These are phyloP conservation scores for Sebastes aleutianus DNA, from an alignment of 2,797 vertebrate species.

Conservation along the genomic window DNA sequence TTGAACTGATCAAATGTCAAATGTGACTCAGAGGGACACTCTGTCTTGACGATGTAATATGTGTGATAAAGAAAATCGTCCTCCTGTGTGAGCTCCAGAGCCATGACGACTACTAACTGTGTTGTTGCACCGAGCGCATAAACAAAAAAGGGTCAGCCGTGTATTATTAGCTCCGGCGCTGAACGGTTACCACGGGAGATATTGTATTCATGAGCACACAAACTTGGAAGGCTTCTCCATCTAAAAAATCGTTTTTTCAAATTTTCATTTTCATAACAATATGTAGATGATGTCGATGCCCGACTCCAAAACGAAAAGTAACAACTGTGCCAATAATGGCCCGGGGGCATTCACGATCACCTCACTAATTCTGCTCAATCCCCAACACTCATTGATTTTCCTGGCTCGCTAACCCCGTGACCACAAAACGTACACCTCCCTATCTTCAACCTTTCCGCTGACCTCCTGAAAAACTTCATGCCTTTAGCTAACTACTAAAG, in stretches of 20 bases:
- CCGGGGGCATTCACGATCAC: conserved; percentile 51
- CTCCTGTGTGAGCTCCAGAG: conserved; percentile 3
- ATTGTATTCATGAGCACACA: conserved; percentile 25
- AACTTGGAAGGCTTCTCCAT: conserved; percentile 22
- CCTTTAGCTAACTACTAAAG: conserved; percentile 59
- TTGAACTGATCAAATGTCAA: conserved; percentile 59
- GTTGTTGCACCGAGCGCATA: not conserved
- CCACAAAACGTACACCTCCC: conserved; percentile 58
- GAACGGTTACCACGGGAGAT: conserved; percentile 15
- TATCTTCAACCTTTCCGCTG: conserved; percentile 62
- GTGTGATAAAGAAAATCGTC: conserved; percentile 26
- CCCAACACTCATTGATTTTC: conserved; percentile 70
- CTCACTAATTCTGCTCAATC: conserved; percentile 65
- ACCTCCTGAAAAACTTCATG: conserved; percentile 70
- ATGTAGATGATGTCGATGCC: conserved; percentile 21
- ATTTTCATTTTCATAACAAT: conserved; percentile 33
- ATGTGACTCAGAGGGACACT: conserved; percentile 53
- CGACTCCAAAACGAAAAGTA: conserved; percentile 53
- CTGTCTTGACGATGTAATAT: conserved; percentile 41
- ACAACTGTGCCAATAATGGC: conserved; percentile 51
- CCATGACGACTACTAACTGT: conserved; percentile 9
- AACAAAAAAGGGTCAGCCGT: not conserved
- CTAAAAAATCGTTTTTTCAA: conserved; percentile 38
- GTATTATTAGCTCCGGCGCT: conserved; percentile 16
- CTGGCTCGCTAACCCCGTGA: conserved; percentile 63